Base-by-base conservation (phyloP, 2,797 vertebrate species). In the Scolopax bukidnonensis region DNA sequence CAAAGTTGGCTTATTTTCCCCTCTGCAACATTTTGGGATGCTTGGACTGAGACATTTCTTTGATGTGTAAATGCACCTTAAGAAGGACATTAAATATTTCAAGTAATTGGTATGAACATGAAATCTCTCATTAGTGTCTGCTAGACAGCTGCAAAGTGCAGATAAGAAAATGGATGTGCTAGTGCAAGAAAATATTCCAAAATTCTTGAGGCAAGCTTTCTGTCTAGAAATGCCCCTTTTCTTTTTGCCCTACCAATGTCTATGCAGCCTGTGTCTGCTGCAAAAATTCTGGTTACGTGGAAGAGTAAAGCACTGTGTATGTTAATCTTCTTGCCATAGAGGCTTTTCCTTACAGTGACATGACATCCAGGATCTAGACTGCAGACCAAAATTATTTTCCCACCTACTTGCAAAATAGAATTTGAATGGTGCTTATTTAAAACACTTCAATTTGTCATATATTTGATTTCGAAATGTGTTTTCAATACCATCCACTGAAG, bases 61-160 rank as follows among this genome's bases (percentile, higher is more conserved):
- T 98, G 97, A 98, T 98, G 97, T 98, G 97, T 96, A 98, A 98
- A 98, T 98, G 96, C 89, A 96, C 95, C 96, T 98, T 98, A 96
- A 97, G 97, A 96, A 92, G 93, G 96, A 97, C 97, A 96, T 97
- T 97, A 98, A 97, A 98, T 97, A 96, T 96, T 98, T 97, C 95
- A 97, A 98, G 95, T 98, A 98, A 98, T 98, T 98, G 97, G 97
- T 96, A 96, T 96, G 95, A 97, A 98, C 95, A 93, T 96, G 96
- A 96, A 97, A 97, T 97, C 93, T 97, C 97, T 98, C 96, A 97
- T 98, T 98, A 98, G 96, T 96, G 95, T 95, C 95, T 97, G 74
- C 95, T 97, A 97, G 95, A 93, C 95, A 93, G 91, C 97, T 97
- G 97, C 95, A 97, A 97, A 97, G 85, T 84, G 88, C 68, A 98